A percentile compares a stretch with the other conserved stretches of the same genome.
phyloP scores from a whole-genome alignment of 2,113 vertebrate genomes.

The Mormyrus lacerda region DNA sequence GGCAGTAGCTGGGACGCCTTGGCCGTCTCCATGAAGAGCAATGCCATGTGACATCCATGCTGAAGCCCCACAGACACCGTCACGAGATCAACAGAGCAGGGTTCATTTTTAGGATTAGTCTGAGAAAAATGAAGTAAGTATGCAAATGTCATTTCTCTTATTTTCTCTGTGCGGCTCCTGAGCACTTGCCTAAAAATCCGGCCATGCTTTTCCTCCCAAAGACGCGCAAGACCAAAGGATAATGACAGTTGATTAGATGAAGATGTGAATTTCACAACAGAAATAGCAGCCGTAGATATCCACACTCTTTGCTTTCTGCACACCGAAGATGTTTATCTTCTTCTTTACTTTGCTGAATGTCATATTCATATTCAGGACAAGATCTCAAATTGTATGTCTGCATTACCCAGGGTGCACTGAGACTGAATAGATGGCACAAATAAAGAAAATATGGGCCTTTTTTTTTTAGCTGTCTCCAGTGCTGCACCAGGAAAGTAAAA shows the following conservation, averaged over 20 bases:
- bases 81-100: background rate
- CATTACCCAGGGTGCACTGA: constrained; percentile 33
- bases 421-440: constrained; percentile 36
- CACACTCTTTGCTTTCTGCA: constrained; percentile 24
- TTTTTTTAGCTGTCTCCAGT: constrained; percentile 36
- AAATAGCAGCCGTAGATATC: background rate
- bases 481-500: constrained; percentile 25
- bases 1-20: constrained; percentile 37
- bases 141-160: background rate
- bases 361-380: constrained; percentile 45
- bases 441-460: constrained; percentile 33
- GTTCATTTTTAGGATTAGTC: background rate
- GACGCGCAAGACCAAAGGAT: constrained; percentile 23
- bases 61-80: background rate
- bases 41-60: constrained; percentile 10
- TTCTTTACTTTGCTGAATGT: constrained; percentile 28
- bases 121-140: background rate
- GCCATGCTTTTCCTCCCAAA: background rate
- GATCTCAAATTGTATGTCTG: constrained; percentile 42
- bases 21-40: constrained; percentile 28
- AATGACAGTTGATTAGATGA: constrained; percentile 39
- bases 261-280: constrained; percentile 11
- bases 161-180: background rate
- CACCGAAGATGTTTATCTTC: background rate
- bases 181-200: background rate